These are phyloP conservation scores for Monopis laevigella DNA, from an alignment of 2,888 invertebrate species.

Conservation along the genomic window DNA sequence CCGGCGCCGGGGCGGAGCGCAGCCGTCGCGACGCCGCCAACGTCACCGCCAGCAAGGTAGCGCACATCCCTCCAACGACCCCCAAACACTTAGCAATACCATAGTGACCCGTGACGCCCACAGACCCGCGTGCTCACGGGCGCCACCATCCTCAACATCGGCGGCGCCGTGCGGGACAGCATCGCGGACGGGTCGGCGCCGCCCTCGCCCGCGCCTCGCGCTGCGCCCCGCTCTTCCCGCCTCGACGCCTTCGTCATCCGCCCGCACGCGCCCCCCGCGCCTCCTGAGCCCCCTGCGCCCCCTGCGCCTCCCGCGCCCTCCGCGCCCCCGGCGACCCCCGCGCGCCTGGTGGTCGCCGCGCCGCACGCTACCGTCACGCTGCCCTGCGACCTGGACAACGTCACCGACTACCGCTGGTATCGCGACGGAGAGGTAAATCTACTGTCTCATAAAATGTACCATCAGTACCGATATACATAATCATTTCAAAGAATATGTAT, in stretches of 20 bases:
- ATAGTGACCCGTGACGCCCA: too few species aligned
- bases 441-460: neutral
- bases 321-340: constrained; percentile 18
- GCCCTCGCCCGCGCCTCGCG: constrained; percentile 38
- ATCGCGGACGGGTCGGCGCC: constrained; percentile 55
- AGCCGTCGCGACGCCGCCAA: too few species aligned
- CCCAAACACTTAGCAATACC: too few species aligned
- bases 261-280: constrained; percentile 31
- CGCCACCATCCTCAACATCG: constrained; percentile 56
- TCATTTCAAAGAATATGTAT: too few species aligned
- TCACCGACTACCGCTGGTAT: constrained; percentile 45
- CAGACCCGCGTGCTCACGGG: constrained; percentile 47
- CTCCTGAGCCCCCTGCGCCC: constrained; percentile 20
- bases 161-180: constrained; percentile 52
- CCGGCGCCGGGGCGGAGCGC: too few species aligned
- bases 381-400: constrained; percentile 38
- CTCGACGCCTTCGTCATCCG: constrained; percentile 55
- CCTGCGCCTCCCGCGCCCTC: constrained; percentile 17
- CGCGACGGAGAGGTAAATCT: constrained; percentile 45
- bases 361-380: constrained; percentile 41
- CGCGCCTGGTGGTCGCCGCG: constrained; percentile 44
- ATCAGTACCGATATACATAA: neutral
- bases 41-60: too few species aligned
- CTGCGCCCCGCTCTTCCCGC: constrained; percentile 39
- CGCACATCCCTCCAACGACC: too few species aligned